Base-by-base conservation (phyloP, 37 sponge, comb jelly and placozoan genomes). In the Beroe ovata region DNA sequence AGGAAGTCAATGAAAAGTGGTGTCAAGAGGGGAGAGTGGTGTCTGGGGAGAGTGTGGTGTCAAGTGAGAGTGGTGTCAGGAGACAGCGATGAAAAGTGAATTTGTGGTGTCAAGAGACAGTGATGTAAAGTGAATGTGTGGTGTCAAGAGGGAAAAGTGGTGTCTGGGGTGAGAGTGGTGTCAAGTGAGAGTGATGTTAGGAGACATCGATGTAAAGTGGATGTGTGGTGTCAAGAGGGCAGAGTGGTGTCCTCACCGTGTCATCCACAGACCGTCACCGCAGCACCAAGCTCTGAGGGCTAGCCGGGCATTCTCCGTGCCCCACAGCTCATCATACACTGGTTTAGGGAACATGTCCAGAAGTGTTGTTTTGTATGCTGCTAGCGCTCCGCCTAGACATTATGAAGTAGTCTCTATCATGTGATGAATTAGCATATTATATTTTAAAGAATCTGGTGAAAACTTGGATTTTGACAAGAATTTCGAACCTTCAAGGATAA, bases 251-350 rank as follows among this genome's bases (percentile, higher is more conserved):
- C 54, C 54, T 11, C 11, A 47, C 33, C 69, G 32, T 32, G 69
- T 66, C 69, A 66, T 66, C 69, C 69, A 66, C 35, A 66, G 36
- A 4, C 69, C 69, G 34, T 66, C 69, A 4, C 69, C 69, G 34
- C 69, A 66, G 36, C 29, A 34, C 69, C 69, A 66, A 18, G 30
- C 30, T 30, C 69, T 26, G 36, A 66, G 69, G 14, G 69, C 69
- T 30, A 66, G 69, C 36, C 69, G 29, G 35, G 32, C 30, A 30
- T 66, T 66, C 36, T 66, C 69, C 8, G 69, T 30, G 2, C 69
- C 69, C 69, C 69, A 66, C 29, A 29, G 34, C 69, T 66, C 69
- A 11, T 30, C 35, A 1, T 29, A 33, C 1, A 66, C 35, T 6
- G 32, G 32, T 18, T 26, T 25, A 6, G 69, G 69, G 35, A 29